Evolutionary conservation across 1,140 invertebrate genomes (phyloP), one percentile per base, ranked within the genome.

Genomic region (Acromyrmex heyeri): DNA sequence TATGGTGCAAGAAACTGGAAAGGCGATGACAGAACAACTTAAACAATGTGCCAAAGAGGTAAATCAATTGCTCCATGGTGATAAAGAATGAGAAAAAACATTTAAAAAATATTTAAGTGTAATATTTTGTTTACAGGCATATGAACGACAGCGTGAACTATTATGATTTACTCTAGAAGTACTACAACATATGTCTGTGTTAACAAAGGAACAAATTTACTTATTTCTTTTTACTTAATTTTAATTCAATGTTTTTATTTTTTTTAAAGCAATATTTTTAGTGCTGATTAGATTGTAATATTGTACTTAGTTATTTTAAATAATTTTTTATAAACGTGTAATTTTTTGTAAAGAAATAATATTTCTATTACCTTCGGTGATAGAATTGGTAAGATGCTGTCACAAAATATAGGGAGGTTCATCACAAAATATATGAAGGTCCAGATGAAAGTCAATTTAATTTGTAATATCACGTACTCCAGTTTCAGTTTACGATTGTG

Each of bases 1-100:
- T 18, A 95, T 96, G 94, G 95, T 96, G 0, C 91, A 95, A 69
- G 93, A 96, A 92, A 96, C 95, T 27, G 96, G 96, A 38, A 89
- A 92, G 38, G 34, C 85, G 0, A 95, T 94, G 90, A 88, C 91
- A 0, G 89, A 95, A 18, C 90, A 94, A 86, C 90, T 96, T 3
- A 92, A 88, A 24, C 93, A 92, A 82, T 91, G 95, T 59, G 95
- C 96, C 0, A 92, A 95, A 92, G 82, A 95, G 88, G 95, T 95
- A 91, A 62, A 18, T 30, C 8, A 3, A 85, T 53, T 18, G 48
- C 14, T 44, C 38, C 44, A 30, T 18, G 8, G 12, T 8, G 14
- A 21, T 27, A 69, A n/a, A 50, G 0, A 69, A 16, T 16, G 21
- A 69, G 2, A 14, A 48, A 18, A 24, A 27, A 30, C 5, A 2